Base-by-base conservation (phyloP, 2,888 invertebrate species). In the Coelinius sp. region DNA sequence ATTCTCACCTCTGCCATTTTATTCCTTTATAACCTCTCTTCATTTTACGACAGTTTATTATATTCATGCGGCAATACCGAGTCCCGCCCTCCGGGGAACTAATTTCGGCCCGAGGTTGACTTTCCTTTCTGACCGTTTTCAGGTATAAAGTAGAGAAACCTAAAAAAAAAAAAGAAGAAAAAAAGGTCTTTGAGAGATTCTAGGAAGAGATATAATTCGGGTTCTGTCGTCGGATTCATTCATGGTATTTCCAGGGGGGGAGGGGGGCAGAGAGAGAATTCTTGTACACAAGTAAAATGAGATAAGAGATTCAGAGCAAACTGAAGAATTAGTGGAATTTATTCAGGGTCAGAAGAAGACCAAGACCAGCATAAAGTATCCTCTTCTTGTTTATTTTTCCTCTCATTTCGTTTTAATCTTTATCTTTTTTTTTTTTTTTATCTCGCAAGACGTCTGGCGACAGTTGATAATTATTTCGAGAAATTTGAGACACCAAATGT, bases 281-380 rank as follows among this genome's bases (percentile, higher is more conserved):
- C 46, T 20, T 49, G 46, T 49, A 49, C 46, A 49, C 46, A 49
- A 49, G 46, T 20, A 49, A 49, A 49, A 49, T 49, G 20, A 14
- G 46, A 49, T 49, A 49, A 49, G 46, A 49, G 46, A 49, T 49
- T 49, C 46, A 49, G 46, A 49, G 46, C 46, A 49, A 49, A 49
- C 46, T 49, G 14, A 14, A 20, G 46, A 49, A 49, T 49, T 49
- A 49, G 46, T 49, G 46, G 46, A 49, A 49, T 49, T 49, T 49
- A 49, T 49, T 49, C 46, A 49, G 46, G 46, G 46, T 49, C 46
- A 49, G 20, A 8, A 49, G 46, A 17, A 49, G 31, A 8, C 31
- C 31, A n/a, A n/a, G n/a, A 41, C 20, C 20, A 2, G 46, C 46
- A 49, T 49, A 49, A 49, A 49, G 46, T 4, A 49, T 49, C 8